Evolutionary conservation across 2,888 invertebrate genomes (phyloP).

Genomic region (Malachius bipustulatus): DNA sequence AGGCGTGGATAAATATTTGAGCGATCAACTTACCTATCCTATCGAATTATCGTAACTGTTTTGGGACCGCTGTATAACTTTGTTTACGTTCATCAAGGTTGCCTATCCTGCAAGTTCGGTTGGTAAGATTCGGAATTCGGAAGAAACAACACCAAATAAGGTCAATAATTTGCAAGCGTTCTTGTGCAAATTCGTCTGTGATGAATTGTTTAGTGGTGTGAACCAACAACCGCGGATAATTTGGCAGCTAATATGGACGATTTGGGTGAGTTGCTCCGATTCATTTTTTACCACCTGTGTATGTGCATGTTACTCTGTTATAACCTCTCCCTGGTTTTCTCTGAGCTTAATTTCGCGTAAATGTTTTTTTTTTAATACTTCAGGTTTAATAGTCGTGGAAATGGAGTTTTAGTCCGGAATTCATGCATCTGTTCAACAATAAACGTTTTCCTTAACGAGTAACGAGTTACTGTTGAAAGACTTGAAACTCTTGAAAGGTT

Average conservation of each 20-base stretch:
- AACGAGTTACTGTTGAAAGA: too few species aligned
- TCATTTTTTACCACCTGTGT: conserved; percentile 13
- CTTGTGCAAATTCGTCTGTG: conserved; percentile 3
- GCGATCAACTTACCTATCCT: too few species aligned
- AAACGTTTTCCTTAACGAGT: too few species aligned
- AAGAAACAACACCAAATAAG: conserved; percentile 12
- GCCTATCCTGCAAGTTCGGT: conserved; percentile 12
- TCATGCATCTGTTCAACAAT: too few species aligned
- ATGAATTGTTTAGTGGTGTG: background rate
- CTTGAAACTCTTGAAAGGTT: too few species aligned
- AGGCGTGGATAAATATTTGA: conserved; percentile 5
- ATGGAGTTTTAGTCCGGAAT: too few species aligned
- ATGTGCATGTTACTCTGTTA: too few species aligned
- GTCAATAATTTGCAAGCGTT: conserved; percentile 11
- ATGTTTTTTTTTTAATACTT: too few species aligned
- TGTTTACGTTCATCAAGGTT: conserved; percentile 17
- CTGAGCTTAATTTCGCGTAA: too few species aligned
- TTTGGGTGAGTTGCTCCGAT: conserved; percentile 27
- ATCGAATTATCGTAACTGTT: too few species aligned
- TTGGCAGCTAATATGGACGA: conserved; percentile 29
- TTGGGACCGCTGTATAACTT: conserved; percentile 9
- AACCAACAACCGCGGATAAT: background rate
- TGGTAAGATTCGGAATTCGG: conserved; percentile 8
- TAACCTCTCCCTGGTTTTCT: too few species aligned
- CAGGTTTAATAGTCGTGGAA: too few species aligned